Percentiles rank a stretch among this genome's conserved stretches.
Evolutionary conservation across 2,888 invertebrate species (phyloP).

Genomic region (Tupiocoris notatus): DNA sequence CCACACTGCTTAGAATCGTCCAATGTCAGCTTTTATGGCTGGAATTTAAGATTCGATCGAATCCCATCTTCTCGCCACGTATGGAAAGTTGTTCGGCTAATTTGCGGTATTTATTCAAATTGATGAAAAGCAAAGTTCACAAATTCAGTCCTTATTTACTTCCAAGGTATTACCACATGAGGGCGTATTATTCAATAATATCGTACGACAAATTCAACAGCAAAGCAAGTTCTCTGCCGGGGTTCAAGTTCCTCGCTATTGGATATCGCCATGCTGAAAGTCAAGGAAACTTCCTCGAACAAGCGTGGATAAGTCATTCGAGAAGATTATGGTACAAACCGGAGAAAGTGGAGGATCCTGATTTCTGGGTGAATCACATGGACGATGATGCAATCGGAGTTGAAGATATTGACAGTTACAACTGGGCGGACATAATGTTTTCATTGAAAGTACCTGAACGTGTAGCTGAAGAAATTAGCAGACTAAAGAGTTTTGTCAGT

Average conservation of each 20-base stretch:
- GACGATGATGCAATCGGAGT: constrained; percentile 33
- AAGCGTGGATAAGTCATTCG: constrained; percentile 38
- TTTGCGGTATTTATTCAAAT: constrained; percentile 9
- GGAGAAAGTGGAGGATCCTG: constrained; percentile 25
- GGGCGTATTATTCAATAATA: constrained; percentile 15
- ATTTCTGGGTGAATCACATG: constrained; percentile 37
- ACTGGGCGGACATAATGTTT: constrained; percentile 34
- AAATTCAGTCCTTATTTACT: constrained; percentile 15
- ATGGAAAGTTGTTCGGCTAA: constrained; percentile 16
- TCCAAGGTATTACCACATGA: constrained; percentile 32
- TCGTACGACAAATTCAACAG: constrained; percentile 26
- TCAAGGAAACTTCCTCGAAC: constrained; percentile 26
- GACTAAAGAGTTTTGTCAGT: constrained; percentile 26
- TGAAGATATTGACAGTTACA: constrained; percentile 30
- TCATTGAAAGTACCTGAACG: constrained; percentile 31
- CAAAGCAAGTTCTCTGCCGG: constrained; percentile 20
- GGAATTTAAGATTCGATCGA: constrained; percentile 26
- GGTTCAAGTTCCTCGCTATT: constrained; percentile 9
- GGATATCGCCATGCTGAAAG: constrained; percentile 11
- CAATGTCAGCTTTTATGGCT: constrained; percentile 39
- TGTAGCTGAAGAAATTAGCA: constrained; percentile 14
- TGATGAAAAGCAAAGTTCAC: constrained; percentile 10
- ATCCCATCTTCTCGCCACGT: constrained; percentile 13
- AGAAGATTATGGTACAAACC: constrained; percentile 36
- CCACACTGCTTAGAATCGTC: constrained; percentile 1